A percentile compares a stretch with the other conserved stretches of the same genome.
These are phyloP conservation scores for Alexandromys oeconomus DNA, from an alignment of 2,797 vertebrate species.

Conservation along the genomic window DNA sequence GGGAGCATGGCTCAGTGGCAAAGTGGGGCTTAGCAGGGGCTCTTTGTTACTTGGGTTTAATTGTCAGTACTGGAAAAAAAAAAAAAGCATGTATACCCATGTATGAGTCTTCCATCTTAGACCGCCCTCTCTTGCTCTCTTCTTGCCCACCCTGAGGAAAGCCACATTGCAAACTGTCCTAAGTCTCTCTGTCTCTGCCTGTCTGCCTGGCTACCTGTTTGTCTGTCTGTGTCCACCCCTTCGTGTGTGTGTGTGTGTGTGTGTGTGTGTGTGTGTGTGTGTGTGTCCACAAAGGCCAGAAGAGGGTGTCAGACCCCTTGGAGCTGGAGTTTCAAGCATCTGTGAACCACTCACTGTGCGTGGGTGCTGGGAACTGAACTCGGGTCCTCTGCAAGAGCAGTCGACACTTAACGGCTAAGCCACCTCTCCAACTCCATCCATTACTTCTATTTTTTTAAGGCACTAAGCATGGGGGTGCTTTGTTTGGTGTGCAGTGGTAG, in stretches of 20 bases:
- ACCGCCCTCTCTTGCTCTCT: background rate
- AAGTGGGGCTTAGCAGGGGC: no score
- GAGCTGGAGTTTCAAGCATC: background rate
- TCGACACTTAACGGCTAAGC: background rate
- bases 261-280: background rate
- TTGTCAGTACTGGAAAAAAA: background rate
- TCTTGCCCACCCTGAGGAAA: background rate
- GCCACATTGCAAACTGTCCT: background rate
- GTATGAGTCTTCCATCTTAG: background rate
- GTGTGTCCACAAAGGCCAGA: background rate
- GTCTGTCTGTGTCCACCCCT: no score
- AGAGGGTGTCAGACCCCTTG: background rate
- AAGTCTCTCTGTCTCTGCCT: background rate
- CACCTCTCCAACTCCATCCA: background rate
- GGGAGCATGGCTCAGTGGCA: background rate
- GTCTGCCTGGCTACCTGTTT: background rate
- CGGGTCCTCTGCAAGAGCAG: background rate
- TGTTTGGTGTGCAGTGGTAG: background rate
- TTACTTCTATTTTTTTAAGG: background rate
- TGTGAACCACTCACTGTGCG: background rate
- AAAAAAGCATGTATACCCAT: background rate
- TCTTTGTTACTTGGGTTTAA: background rate
- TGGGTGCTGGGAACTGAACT: background rate
- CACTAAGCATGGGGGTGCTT: background rate
- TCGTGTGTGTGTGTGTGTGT: background rate